Percentiles rank a stretch among this genome's conserved stretches.
Evolutionary conservation across 2,888 invertebrate species (phyloP).

Genomic region (Heliconius sara): DNA sequence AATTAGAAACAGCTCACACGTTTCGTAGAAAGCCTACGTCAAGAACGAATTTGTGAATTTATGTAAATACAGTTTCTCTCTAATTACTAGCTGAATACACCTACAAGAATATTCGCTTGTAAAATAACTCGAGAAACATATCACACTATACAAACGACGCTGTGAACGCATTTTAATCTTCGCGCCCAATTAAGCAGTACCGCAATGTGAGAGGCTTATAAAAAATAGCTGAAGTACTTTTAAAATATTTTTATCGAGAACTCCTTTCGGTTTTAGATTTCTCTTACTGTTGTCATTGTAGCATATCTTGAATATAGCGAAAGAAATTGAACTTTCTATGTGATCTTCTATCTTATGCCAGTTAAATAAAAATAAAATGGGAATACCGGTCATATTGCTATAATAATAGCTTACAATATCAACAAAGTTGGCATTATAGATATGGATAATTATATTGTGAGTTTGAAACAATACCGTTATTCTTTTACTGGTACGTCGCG

Average conservation of each 20-base stretch:
- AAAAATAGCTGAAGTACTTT: slow-evolving; percentile 9
- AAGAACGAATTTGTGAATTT: too few relatives aligned
- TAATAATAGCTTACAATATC: slow-evolving; percentile 12
- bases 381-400: slow-evolving; percentile 26
- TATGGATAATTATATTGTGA: slow-evolving; percentile 10
- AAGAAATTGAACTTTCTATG: slow-evolving; percentile 41
- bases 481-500: slow-evolving; percentile 16
- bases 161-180: not conserved
- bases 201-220: slow-evolving; percentile 9
- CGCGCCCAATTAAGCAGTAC: not conserved
- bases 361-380: slow-evolving; percentile 16
- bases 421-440: not conserved
- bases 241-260: slow-evolving; percentile 4
- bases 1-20: too few relatives aligned
- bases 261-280: slow-evolving; percentile 12
- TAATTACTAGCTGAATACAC: not conserved
- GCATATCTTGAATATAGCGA: slow-evolving; percentile 8
- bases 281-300: not conserved
- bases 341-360: not conserved
- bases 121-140: not conserved
- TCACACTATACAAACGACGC: not conserved
- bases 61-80: not conserved
- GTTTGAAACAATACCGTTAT: slow-evolving; percentile 14
- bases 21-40: too few relatives aligned
- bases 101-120: not conserved